Evolutionary conservation across 2,797 vertebrate species (phyloP), one percentile per base, ranked within the genome.

Genomic region (Lutjanus argentimaculatus): DNA sequence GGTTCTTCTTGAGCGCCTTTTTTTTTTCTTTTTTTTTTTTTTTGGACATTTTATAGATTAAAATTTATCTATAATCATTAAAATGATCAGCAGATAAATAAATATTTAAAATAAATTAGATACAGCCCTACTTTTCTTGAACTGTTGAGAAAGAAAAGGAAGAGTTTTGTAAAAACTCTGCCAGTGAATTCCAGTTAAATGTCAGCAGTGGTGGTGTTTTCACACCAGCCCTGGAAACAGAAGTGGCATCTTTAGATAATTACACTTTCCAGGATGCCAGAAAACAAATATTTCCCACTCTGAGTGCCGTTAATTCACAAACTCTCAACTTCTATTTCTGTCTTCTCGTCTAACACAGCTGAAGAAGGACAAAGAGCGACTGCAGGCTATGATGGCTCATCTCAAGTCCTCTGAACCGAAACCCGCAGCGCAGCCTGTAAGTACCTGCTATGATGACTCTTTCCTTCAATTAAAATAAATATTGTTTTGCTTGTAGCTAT

Each of bases 341-440:
- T 77, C 72, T 72, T 80, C 82, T 82, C 65, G 1, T 82, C 79
- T 65, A 67, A 87, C 91, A 2, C 59, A 99, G 99, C 95, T 99
- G 91, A 96, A 98, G 68, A 99, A 99, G 96, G 99, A 99, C 94
- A 99, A 98, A 92, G 98, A 99, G 56, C 97, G 99, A 72, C 97
- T 99, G 90, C 99, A 99, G 93, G 99, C 99, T 63, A 99, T 99
- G 99, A 99, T 99, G 99, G 97, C 97, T 86, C 99, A 99, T 88
- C 97, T 99, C 91, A 99, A 99, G 92, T 98, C 99, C 75, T 97
- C 97, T 67, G 98, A 99, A 94, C 97, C 98, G 94, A 99, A 98
- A 97, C 92, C 97, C 71, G 95, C 97, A 91, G 97, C 97, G 67
- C 98, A 98, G 92, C 97, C 98, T 48, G 98, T 99, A 95, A 96